Evolutionary conservation across 2,797 vertebrate genomes (phyloP), one percentile per base, ranked within the genome.

Genomic region (Anas bahamensis): DNA sequence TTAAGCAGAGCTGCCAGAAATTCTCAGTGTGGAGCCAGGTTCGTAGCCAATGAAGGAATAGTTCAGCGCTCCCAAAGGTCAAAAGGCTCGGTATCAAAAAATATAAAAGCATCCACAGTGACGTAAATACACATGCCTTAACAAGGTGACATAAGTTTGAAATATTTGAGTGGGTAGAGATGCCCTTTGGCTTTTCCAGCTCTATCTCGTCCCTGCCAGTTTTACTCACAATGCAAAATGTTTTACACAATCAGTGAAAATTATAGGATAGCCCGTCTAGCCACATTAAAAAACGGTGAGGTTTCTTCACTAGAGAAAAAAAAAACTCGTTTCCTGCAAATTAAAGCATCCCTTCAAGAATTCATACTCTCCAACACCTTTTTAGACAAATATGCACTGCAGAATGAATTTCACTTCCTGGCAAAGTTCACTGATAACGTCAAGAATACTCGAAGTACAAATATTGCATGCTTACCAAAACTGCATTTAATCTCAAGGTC

Each of bases 41-140:
- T 87, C 3, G 0, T 37, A 80, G 87, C 93, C 96, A 96, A 85
- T 26, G 74, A 33, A 94, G 92, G 89, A 96, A 94, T 3, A 96
- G 90, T 94, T 93, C 90, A 95, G 86, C 53, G 28, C 69, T 88
- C 88, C 68, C 88, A 93, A 92, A 96, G 94, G 94, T 97, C 95
- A 96, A 88, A 93, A 97, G 88, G 90, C 86, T 95, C 57, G 2
- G 74, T 90, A 95, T 86, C 95, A 95, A 95, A 96, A 94, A 95
- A 93, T 89, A 94, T 75, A 89, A 95, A 95, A 95, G 96, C 78
- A 76, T 85, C 69, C 41, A 10, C 46, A 78, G 83, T 96, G 95
- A 96, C 88, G 76, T 95, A 95, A 91, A 93, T 65, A 66, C 21
- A 39, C 86, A n/a, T 96, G 95, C 77, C 90, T 94, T 95, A 86